Conservation (phyloP, 2,113 vertebrate species). For the Poeciliopsis retropinna region DNA sequence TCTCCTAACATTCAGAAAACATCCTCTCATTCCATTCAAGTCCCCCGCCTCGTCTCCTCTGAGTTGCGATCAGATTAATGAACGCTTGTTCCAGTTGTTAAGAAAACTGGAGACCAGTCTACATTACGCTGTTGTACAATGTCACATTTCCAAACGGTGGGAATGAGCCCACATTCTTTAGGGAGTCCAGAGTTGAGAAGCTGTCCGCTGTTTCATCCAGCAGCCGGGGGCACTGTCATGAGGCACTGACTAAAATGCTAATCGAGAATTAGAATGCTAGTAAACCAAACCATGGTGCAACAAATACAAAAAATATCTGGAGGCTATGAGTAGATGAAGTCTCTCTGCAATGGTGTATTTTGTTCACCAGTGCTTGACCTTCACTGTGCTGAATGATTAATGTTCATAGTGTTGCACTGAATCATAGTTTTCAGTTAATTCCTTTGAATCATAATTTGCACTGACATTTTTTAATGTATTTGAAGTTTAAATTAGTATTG, state of each 20-base stretch:
- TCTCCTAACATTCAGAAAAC: constrained; percentile 37
- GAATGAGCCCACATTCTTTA: background rate
- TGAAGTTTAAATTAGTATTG: too few species aligned
- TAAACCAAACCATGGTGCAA: background rate
- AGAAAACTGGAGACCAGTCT: background rate
- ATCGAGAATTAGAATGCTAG: constrained; percentile 5
- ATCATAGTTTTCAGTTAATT: background rate
- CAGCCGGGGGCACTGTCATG: background rate
- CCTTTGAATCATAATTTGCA: too few species aligned
- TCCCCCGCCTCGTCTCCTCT: background rate
- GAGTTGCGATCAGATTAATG: background rate
- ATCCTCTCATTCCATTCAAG: constrained; percentile 14
- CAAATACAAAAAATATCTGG: background rate
- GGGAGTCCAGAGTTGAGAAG: background rate
- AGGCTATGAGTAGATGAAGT: background rate
- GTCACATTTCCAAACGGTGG: constrained; percentile 9
- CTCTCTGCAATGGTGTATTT: background rate
- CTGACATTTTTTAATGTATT: too few species aligned
- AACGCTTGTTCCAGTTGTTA: background rate
- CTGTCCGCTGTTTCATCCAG: background rate
- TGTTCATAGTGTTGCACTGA: background rate
- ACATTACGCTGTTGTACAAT: background rate
- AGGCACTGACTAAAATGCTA: constrained; percentile 21
- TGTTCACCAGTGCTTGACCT: background rate
- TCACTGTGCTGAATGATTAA: background rate